Conservation (phyloP, 2,797 vertebrate species). For the Cryptoprocta ferox region DNA sequence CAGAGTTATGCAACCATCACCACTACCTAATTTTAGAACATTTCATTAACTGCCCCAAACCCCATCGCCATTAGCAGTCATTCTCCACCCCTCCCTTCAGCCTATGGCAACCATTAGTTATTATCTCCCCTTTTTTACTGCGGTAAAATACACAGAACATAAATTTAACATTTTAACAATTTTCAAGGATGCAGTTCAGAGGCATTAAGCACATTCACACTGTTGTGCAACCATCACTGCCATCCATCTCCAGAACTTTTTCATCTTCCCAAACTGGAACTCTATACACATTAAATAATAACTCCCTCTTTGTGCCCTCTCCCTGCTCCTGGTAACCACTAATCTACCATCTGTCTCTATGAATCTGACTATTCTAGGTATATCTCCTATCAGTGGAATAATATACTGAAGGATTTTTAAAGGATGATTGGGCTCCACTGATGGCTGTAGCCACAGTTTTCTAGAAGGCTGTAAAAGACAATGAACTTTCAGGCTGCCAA, state of each 20-base stretch:
- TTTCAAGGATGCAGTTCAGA: background rate
- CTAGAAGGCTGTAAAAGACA: background rate
- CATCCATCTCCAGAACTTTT: background rate
- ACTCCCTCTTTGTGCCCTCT: background rate
- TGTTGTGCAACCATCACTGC: background rate
- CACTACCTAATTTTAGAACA: background rate
- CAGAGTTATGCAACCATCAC: background rate
- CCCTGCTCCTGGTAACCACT: background rate
- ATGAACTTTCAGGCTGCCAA: background rate
- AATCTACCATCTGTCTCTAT: background rate
- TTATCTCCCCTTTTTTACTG: background rate
- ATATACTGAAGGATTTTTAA: background rate
- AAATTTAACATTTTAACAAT: background rate
- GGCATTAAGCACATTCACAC: background rate
- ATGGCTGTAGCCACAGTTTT: background rate
- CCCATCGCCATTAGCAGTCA: background rate
- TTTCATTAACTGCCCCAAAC: background rate
- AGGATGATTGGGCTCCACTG: background rate
- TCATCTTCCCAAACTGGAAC: slow-evolving; percentile 13
- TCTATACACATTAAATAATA: background rate
- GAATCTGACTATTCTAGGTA: background rate
- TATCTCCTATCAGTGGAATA: background rate
- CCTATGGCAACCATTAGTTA: background rate
- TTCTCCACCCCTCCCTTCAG: background rate
- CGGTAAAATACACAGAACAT: background rate